Evolutionary conservation across 2,888 invertebrate species (phyloP), one percentile per base, ranked within the genome.

Genomic region (Agonum fuliginosum): DNA sequence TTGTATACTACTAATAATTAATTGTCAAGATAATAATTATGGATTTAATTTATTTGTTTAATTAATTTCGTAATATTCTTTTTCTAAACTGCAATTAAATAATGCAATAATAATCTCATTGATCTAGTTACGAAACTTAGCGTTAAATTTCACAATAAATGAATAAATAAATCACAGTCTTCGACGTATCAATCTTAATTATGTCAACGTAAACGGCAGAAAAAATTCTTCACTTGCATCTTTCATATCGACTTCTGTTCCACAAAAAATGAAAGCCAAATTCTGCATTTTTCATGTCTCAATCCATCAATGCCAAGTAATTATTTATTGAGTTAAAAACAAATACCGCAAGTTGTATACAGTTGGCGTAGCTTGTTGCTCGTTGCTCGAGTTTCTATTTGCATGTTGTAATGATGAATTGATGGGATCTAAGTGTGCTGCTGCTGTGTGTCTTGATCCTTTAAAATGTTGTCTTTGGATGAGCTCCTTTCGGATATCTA

Each of bases 401-500:
- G 17, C 14, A 46, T 17, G 17, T 37, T 37, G 46, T 46, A 46
- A 46, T 46, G 46, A 46, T 46, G 46, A 46, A 46, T 46, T 46
- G 46, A 46, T 46, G 46, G 17, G 46, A 46, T 14, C 46, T 46
- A 46, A 46, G 46, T 46, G 46, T 46, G 6, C 46, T 46, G 12
- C 12, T 17, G 46, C 12, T 46, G 37, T 17, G 17, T 17, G 46
- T 46, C 46, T 14, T 17, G 46, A 46, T 46, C 46, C 46, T 46
- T 17, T 46, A 46, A 46, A 46, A 30, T 62, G 58, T 27, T 30
- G 41, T 43, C 20, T 69, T 24, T 69, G 69, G 69, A 22, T 43
- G 69, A 69, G 41, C 34, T 69, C 69, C n/a, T 46, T 69, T 69
- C 24, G 43, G n/a, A 43, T 69, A 37, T 69, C 43, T 69, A 46